Evolutionary conservation across 37 sponge, comb jelly and placozoan species (phyloP).

Genomic region (Oopsacas minuta): DNA sequence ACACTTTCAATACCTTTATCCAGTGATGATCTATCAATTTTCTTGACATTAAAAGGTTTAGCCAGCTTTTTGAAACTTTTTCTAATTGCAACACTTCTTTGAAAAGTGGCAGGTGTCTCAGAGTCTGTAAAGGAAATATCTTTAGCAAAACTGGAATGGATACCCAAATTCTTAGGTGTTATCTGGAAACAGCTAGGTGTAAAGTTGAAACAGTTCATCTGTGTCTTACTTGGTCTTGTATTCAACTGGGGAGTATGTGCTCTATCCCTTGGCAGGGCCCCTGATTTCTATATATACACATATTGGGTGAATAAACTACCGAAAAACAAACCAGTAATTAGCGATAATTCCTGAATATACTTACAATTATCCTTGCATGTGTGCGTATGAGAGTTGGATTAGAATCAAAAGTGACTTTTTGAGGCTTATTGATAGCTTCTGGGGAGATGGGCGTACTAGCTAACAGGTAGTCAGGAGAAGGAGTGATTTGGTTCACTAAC

Average conservation of each 20-base stretch:
- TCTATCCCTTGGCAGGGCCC: neutral
- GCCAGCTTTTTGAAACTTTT: neutral
- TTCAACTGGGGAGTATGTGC: neutral
- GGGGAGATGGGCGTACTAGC: neutral
- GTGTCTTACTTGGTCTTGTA: neutral
- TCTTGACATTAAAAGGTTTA: neutral
- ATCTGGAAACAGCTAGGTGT: conserved; percentile 14
- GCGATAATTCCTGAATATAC: neutral
- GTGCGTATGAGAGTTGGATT: neutral
- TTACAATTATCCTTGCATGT: neutral
- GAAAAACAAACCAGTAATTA: too few species aligned
- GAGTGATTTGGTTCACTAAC: neutral
- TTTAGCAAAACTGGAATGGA: neutral
- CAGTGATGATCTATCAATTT: neutral
- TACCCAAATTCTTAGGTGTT: neutral
- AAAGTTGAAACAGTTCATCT: neutral
- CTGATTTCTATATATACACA: neutral
- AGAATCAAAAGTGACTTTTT: neutral
- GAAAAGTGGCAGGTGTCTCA: neutral
- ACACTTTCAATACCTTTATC: neutral
- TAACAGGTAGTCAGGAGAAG: neutral
- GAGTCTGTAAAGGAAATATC: neutral
- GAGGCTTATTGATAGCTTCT: neutral
- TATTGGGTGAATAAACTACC: too few species aligned
- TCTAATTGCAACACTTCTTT: neutral